Percentiles rank a stretch among this genome's conserved stretches.
Conservation (phyloP, 2,888 invertebrate species). For the Odontocolon sp. region DNA sequence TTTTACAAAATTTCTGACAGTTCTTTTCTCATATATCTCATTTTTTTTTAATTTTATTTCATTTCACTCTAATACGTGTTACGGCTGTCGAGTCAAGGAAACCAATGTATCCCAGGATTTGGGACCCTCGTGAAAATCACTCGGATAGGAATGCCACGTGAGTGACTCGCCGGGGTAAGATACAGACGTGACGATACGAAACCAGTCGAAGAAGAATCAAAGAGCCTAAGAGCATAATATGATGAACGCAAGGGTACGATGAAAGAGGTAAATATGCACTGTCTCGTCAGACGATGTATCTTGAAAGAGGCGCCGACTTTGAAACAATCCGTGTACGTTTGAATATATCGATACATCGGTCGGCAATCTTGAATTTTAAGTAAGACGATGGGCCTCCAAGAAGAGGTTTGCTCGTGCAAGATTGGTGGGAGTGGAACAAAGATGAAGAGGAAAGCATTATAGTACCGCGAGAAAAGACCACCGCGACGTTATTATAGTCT, state of each 20-base stretch:
- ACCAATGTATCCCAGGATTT: not conserved
- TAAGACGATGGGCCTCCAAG: not conserved
- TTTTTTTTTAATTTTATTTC: not conserved
- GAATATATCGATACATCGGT: slow-evolving; percentile 8
- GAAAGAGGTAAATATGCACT: not conserved
- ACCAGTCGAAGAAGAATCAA: slow-evolving; percentile 9
- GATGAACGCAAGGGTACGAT: not conserved
- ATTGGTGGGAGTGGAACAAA: not conserved
- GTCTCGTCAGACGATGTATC: slow-evolving; percentile 7
- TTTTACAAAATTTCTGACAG: no score
- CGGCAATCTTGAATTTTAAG: slow-evolving; percentile 17
- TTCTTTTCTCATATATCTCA: not conserved
- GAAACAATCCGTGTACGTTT: slow-evolving; percentile 11
- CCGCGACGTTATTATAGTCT: slow-evolving; percentile 58
- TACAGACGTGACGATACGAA: slow-evolving; percentile 20
- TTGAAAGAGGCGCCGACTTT: slow-evolving; percentile 38
- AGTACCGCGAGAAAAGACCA: slow-evolving; percentile 33
- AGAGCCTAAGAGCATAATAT: not conserved
- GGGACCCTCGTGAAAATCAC: not conserved
- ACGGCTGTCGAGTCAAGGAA: not conserved
- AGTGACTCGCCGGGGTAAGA: slow-evolving; percentile 2
- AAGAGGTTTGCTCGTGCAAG: not conserved
- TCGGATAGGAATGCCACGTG: slow-evolving; percentile 9
- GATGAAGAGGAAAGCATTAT: slow-evolving; percentile 10
- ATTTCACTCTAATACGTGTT: not conserved